These are phyloP conservation scores for Echinarachnius parma DNA, from an alignment of 53 echinoderm and acorn worm genomes.

Conservation along the genomic window DNA sequence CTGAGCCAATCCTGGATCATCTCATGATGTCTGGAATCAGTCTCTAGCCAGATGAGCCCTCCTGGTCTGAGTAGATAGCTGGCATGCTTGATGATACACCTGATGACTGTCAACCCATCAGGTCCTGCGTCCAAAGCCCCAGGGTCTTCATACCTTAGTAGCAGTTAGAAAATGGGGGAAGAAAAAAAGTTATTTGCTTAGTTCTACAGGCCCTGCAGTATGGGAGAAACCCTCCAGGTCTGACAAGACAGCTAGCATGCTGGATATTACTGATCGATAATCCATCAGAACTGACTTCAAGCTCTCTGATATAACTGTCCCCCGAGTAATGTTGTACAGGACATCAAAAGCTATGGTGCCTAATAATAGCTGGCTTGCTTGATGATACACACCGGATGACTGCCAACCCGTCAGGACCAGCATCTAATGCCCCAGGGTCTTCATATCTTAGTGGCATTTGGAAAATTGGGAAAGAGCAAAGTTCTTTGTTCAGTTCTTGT, in stretches of 20 bases:
- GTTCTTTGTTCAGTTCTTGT: too few relatives aligned
- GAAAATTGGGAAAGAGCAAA: too few relatives aligned
- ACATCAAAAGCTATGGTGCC: too few relatives aligned
- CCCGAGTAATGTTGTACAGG: too few relatives aligned
- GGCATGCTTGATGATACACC: constrained; percentile 53
- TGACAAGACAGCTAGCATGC: constrained; percentile 62
- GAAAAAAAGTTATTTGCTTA: too few relatives aligned
- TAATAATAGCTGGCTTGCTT: constrained; percentile 45
- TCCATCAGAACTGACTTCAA: too few relatives aligned
- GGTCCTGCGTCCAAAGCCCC: constrained; percentile 65
- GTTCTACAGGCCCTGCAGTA: too few relatives aligned
- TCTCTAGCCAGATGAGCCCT: constrained; percentile 83
- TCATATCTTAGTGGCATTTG: constrained; percentile 60
- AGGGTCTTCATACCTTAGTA: constrained; percentile 65
- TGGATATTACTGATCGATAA: too few relatives aligned
- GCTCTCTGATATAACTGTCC: too few relatives aligned
- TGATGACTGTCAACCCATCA: constrained; percentile 67
- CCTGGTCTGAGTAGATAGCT: constrained; percentile 59
- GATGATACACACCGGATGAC: constrained; percentile 62
- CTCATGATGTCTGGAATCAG: constrained; percentile 70
- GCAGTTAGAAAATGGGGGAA: too few relatives aligned
- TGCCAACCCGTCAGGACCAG: constrained; percentile 65
- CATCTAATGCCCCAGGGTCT: constrained; percentile 61
- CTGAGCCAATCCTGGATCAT: constrained; percentile 37
- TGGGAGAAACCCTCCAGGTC: constrained; percentile 61